phyloP scores from a whole-genome alignment of 2,113 vertebrate genomes.

The Apteryx mantelli region DNA sequence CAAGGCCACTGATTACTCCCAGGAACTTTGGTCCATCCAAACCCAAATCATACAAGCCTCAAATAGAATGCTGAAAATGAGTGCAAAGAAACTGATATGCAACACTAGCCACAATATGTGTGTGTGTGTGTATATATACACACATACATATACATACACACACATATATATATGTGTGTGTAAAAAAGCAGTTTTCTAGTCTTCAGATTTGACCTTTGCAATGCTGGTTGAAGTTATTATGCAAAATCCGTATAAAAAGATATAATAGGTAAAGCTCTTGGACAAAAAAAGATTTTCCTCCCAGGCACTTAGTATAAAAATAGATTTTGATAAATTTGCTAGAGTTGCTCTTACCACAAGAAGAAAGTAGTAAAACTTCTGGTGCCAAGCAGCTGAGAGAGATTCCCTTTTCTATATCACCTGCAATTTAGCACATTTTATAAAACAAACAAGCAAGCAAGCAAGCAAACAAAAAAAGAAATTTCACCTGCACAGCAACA shows the following conservation, averaged over 20 bases:
- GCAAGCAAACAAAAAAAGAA: neutral
- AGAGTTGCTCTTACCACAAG: neutral
- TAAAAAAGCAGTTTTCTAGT: neutral
- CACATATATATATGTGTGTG: too few species aligned
- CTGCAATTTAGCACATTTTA: neutral
- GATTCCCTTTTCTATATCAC: neutral
- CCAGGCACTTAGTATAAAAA: neutral
- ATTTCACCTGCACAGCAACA: neutral
- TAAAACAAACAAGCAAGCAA: neutral
- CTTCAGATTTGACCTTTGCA: neutral
- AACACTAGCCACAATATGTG: neutral
- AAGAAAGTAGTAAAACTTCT: neutral
- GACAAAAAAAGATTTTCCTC: neutral
- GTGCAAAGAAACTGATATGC: fast-evolving
- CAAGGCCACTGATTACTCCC: neutral
- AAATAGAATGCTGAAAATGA: neutral
- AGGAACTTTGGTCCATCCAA: neutral
- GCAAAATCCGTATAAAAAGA: neutral
- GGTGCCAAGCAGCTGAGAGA: neutral
- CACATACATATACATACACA: too few species aligned
- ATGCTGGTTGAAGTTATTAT: neutral
- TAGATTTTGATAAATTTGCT: neutral
- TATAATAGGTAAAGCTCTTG: neutral
- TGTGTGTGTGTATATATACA: too few species aligned
- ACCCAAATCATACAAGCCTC: neutral